These are phyloP conservation scores for Onychostruthus taczanowskii DNA, from an alignment of 2,113 vertebrate genomes.

Conservation along the genomic window DNA sequence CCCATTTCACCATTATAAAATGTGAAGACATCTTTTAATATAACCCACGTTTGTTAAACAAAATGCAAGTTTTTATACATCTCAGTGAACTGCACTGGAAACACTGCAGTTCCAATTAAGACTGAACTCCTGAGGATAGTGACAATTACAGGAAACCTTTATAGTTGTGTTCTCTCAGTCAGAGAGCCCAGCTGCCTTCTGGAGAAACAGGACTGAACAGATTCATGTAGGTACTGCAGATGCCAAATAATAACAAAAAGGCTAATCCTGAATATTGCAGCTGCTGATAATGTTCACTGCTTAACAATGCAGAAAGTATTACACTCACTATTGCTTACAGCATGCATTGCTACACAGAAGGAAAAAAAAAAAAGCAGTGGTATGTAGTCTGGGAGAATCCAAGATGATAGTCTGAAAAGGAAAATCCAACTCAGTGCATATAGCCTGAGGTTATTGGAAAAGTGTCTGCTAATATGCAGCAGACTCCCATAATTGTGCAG, in stretches of 20 bases:
- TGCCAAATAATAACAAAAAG: constrained; percentile 33
- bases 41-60: not conserved
- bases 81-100: not conserved
- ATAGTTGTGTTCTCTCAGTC: not conserved
- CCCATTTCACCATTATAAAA: not conserved
- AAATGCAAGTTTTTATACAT: not conserved
- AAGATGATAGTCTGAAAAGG: not conserved
- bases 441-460: constrained; percentile 12
- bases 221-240: constrained; percentile 7
- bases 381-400: not conserved
- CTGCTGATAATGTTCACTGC: constrained; percentile 30
- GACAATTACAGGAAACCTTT: not conserved
- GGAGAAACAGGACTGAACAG: constrained; percentile 30
- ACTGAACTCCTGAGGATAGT: not conserved
- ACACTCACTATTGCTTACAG: constrained; percentile 6
- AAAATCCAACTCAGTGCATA: not conserved
- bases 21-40: not conserved
- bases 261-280: constrained; percentile 39
- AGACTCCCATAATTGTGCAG: constrained; percentile 26
- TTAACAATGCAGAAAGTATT: constrained; percentile 50
- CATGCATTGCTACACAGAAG: not conserved
- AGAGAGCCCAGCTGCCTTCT: constrained; percentile 26
- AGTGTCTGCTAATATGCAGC: not conserved
- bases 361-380: not conserved
- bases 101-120: not conserved